Conservation (phyloP, 1,140 invertebrate species). For the Drosophila setifemur region DNA sequence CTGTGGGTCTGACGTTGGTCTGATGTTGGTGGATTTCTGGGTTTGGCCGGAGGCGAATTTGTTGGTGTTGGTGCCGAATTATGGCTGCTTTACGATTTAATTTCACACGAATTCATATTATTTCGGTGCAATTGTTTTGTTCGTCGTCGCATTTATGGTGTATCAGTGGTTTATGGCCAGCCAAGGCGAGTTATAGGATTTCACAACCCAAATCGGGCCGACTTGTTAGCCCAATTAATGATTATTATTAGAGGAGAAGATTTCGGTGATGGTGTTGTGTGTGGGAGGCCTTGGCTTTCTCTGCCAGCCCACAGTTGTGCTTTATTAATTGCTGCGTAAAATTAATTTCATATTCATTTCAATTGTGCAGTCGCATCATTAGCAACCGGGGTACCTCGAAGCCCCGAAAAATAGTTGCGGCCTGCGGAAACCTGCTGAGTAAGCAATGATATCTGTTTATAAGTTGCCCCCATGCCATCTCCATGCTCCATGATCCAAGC, state of each 20-base stretch:
- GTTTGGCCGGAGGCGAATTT: conserved; percentile 57
- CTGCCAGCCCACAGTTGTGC: conserved; percentile 51
- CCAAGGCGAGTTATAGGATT: conserved; percentile 46
- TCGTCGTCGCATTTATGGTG: conserved; percentile 64
- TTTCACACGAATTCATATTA: conserved; percentile 61
- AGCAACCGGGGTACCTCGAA: conserved; percentile 40
- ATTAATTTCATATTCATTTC: conserved; percentile 78
- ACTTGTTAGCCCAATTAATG: conserved; percentile 71
- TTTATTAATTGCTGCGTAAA: conserved; percentile 75
- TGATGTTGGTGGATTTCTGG: conserved; percentile 51
- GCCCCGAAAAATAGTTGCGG: not conserved
- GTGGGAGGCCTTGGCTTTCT: conserved; percentile 72
- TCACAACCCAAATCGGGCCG: conserved; percentile 47
- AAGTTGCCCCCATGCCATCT: conserved; percentile 55
- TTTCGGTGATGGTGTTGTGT: not conserved
- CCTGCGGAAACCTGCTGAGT: conserved; percentile 74
- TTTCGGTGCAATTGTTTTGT: conserved; percentile 70
- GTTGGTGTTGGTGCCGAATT: conserved; percentile 27
- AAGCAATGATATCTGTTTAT: conserved; percentile 57
- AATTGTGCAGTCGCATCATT: conserved; percentile 75
- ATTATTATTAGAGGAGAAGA: conserved; percentile 10
- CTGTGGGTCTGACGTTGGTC: conserved; percentile 35
- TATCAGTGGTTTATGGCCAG: conserved; percentile 51
- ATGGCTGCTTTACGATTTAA: conserved; percentile 53
- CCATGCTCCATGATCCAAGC: no score